Base-by-base conservation (phyloP, 2,797 vertebrate species). In the Mormyrops boulengeri region DNA sequence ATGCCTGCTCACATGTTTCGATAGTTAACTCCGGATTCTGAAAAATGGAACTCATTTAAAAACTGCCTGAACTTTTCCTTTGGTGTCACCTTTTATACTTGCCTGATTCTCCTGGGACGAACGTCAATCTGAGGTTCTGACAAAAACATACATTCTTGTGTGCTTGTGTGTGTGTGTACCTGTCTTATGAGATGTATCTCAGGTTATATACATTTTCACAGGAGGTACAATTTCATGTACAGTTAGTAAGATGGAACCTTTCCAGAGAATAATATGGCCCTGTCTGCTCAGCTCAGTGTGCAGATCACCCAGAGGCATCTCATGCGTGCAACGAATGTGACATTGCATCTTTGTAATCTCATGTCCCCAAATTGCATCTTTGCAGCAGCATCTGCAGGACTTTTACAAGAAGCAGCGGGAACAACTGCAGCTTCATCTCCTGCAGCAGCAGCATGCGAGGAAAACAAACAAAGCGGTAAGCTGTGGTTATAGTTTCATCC, bases 351-450 rank as follows among this genome's bases (percentile, higher is more conserved):
- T 5, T 49, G 8, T 60, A 57, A 57, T 57, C 12, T 55, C 85
- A 38, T 86, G 85, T 50, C 26, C n/a, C 26, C 50, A 86, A 86
- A 86, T 26, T 26, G 9, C 50, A 95, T 92, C 91, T 94, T 95
- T 95, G 94, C 96, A 99, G 98, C 98, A 99, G 96, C 98, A 99
- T 95, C 97, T 99, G 95, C 98, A 99, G 96, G 98, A 99, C 95
- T 98, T 99, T 95, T 99, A 99, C 95, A 99, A 99, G 96, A 99
- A 98, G 95, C 98, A 99, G 95, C 98, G 99, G 94, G 98, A 99
- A 93, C 98, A 99, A 95, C 97, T 99, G 92, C 98, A 98, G 93
- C 96, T 99, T 93, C 98, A 99, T 96, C 97, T 99, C 94, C 95
- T 99, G 93, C 98, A 99, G 93, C 98, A 99, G 95, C 66, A 66